Percentiles rank a stretch among this genome's conserved stretches.
Conservation (phyloP, 2,888 invertebrate genomes). For the Acronicta alni region DNA sequence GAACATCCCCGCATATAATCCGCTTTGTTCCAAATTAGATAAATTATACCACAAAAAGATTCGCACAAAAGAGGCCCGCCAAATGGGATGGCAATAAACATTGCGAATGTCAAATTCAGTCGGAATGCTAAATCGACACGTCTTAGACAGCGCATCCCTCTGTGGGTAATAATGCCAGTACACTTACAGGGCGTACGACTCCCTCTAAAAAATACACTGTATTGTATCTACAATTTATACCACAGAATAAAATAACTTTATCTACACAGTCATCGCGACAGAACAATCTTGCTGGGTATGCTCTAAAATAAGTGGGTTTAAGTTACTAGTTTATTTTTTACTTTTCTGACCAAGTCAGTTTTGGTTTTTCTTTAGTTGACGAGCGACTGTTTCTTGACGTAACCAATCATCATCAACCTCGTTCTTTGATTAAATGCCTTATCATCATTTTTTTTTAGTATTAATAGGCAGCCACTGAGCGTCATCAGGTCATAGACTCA, state of each 20-base stretch:
- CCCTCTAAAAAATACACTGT: constrained; percentile 24
- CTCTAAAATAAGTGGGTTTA: not conserved
- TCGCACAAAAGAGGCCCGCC: constrained; percentile 75
- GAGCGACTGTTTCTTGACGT: too few species aligned
- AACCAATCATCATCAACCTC: too few species aligned
- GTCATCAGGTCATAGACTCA: too few species aligned
- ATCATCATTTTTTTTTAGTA: too few species aligned
- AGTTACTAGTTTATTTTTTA: not conserved
- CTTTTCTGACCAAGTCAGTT: too few species aligned
- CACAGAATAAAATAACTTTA: constrained; percentile 14
- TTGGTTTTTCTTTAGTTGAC: too few species aligned
- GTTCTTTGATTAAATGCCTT: too few species aligned
- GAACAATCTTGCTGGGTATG: not conserved
- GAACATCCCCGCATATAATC: constrained; percentile 71
- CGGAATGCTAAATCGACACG: constrained; percentile 79
- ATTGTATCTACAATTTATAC: constrained; percentile 23
- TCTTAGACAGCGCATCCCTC: constrained; percentile 65
- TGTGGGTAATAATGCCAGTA: constrained; percentile 47
- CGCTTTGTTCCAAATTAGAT: constrained; percentile 84
- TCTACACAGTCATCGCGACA: not conserved
- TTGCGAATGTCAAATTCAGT: constrained; percentile 82
- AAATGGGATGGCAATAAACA: constrained; percentile 80
- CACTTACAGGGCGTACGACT: constrained; percentile 47
- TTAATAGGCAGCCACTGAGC: too few species aligned
- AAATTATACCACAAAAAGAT: constrained; percentile 83